These are phyloP conservation scores for Coelopa pilipes DNA, from an alignment of 2,888 invertebrate genomes.

Conservation along the genomic window DNA sequence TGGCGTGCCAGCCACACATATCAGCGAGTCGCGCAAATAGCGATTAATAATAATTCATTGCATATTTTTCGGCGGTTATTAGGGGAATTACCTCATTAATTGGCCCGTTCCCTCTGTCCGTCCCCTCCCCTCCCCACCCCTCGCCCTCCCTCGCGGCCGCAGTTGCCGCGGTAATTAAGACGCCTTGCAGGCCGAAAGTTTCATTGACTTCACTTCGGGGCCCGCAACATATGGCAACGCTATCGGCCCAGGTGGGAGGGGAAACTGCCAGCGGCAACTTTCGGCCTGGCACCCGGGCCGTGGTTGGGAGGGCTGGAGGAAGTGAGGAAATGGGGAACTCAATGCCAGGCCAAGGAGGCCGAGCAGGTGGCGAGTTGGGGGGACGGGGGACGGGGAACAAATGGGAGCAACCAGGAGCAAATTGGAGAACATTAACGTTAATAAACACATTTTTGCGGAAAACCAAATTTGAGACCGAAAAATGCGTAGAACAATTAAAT, in stretches of 20 bases:
- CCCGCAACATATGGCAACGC: constrained; percentile 14
- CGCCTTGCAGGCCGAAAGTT: constrained; percentile 1
- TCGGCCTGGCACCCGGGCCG: too few relatives aligned
- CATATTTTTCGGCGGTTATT: constrained; percentile 29
- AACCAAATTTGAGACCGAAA: too few relatives aligned
- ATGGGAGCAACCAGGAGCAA: too few relatives aligned
- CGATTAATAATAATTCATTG: constrained; percentile 28
- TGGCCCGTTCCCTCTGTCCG: background rate
- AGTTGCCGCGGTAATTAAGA: constrained; percentile 28
- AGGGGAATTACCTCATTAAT: constrained; percentile 13
- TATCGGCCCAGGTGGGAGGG: background rate
- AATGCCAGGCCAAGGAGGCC: too few relatives aligned
- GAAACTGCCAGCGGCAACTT: background rate
- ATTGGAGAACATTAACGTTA: too few relatives aligned
- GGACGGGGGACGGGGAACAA: too few relatives aligned
- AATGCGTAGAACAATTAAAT: too few relatives aligned
- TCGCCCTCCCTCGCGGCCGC: background rate
- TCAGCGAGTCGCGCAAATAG: constrained; percentile 19
- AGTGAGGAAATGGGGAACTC: too few relatives aligned
- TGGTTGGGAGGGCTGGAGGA: too few relatives aligned
- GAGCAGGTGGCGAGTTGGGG: too few relatives aligned
- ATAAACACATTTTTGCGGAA: too few relatives aligned
- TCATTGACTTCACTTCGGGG: background rate
- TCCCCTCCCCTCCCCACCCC: too few relatives aligned
- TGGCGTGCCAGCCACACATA: constrained; percentile 29